Percentiles rank a stretch among this genome's conserved stretches.
Evolutionary conservation across 1,140 invertebrate genomes (phyloP).

Genomic region (Caenorhabditis briggsae): DNA sequence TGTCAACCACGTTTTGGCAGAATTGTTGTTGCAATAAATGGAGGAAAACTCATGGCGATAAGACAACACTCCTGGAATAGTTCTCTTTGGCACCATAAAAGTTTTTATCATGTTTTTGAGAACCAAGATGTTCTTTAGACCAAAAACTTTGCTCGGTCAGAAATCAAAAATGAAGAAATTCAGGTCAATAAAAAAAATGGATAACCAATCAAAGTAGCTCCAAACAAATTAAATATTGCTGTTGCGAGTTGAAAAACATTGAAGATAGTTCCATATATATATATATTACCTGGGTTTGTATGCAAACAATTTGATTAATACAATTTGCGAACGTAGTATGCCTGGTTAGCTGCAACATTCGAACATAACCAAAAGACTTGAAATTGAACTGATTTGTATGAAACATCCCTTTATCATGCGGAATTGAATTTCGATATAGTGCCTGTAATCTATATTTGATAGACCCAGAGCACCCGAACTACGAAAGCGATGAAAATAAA

Average conservation of each 20-base stretch:
- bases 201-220: no score
- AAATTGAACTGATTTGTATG: not conserved
- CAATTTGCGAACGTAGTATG: not conserved
- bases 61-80: not conserved
- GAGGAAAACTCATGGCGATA: not conserved
- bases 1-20: constrained; percentile 17
- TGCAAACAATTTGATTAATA: not conserved
- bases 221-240: no score
- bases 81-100: constrained; percentile 18
- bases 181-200: no score
- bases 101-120: not conserved
- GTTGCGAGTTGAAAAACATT: no score
- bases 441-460: not conserved
- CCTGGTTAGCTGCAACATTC: not conserved
- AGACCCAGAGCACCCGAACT: not conserved
- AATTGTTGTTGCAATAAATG: constrained; percentile 37
- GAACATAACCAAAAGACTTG: not conserved
- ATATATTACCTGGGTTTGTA: not conserved
- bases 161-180: not conserved
- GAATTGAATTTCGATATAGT: not conserved
- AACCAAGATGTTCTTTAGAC: not conserved
- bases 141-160: not conserved
- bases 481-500: no score
- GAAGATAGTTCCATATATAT: not conserved
- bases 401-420: not conserved